Evolutionary conservation across 2,113 vertebrate genomes (phyloP).

Genomic region (Pedionomus torquatus): DNA sequence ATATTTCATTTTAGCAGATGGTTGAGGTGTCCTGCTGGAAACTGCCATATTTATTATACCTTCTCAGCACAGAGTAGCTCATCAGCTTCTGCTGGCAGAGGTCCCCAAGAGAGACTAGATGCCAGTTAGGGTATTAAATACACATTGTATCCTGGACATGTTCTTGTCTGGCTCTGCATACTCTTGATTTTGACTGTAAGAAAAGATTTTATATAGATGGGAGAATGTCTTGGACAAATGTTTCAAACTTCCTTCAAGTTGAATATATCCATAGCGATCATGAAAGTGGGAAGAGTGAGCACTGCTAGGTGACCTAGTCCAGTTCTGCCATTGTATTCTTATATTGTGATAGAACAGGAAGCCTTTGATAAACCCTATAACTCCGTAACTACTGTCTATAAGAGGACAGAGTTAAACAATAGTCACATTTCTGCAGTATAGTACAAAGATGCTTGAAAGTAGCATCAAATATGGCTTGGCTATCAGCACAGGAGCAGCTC

Average conservation of each 20-base stretch:
- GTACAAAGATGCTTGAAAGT: background rate
- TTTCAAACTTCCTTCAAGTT: background rate
- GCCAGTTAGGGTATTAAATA: conserved; percentile 12
- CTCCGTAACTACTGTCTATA: background rate
- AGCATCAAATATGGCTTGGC: background rate
- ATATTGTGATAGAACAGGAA: background rate
- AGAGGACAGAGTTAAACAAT: background rate
- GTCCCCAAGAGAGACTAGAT: background rate
- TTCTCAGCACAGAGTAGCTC: background rate
- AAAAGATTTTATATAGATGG: background rate
- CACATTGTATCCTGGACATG: background rate
- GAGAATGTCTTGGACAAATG: background rate
- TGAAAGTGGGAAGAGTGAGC: background rate
- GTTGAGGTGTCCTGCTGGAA: conserved; percentile 44
- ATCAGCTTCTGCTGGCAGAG: conserved; percentile 42
- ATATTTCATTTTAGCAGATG: conserved; percentile 4
- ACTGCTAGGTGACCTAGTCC: background rate
- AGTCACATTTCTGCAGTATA: fast-evolving
- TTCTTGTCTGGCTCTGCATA: background rate
- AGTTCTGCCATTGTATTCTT: background rate
- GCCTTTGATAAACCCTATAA: background rate
- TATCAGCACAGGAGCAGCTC: background rate
- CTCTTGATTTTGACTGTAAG: background rate
- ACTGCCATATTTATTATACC: conserved; percentile 15
- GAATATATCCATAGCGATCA: background rate